These are phyloP conservation scores for Arbacia lixula DNA, from an alignment of 53 echinoderm and acorn worm genomes.

Conservation along the genomic window DNA sequence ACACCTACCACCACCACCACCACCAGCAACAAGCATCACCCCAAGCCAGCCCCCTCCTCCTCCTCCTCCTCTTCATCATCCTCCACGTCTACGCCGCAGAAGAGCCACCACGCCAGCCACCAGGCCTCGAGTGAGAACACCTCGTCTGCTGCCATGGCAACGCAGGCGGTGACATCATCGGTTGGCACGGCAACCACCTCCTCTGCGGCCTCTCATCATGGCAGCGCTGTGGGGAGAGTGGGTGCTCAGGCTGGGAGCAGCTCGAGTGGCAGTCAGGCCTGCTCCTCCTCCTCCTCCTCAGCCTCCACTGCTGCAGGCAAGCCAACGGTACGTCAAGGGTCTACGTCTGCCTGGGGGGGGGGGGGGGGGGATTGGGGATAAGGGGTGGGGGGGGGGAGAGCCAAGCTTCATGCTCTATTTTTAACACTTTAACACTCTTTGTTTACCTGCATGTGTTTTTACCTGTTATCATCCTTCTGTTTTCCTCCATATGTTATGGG, in stretches of 20 bases:
- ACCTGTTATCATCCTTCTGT: too few species aligned
- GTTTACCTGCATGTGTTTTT: too few species aligned
- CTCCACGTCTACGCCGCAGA: background rate
- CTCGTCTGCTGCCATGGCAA: constrained; percentile 73
- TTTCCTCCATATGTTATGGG: too few species aligned
- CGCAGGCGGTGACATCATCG: constrained; percentile 69
- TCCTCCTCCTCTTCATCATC: constrained; percentile 16
- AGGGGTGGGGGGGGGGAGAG: too few species aligned
- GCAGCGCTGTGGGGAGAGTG: constrained; percentile 21
- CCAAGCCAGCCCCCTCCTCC: background rate
- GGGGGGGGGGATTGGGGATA: too few species aligned
- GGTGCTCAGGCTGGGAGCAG: constrained; percentile 16
- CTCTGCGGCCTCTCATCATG: constrained; percentile 55
- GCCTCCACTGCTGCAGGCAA: constrained; percentile 22
- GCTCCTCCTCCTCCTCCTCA: background rate
- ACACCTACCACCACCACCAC: constrained; percentile 38
- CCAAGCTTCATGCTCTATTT: too few species aligned
- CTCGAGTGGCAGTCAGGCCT: background rate
- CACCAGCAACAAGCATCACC: constrained; percentile 59
- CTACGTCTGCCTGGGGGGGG: background rate
- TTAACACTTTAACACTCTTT: too few species aligned
- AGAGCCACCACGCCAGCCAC: background rate
- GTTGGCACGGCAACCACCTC: constrained; percentile 83
- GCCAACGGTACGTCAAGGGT: constrained; percentile 18
- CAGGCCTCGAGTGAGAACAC: constrained; percentile 20